Conservation (phyloP, 2,797 vertebrate genomes). For the Oryzias sinensis region DNA sequence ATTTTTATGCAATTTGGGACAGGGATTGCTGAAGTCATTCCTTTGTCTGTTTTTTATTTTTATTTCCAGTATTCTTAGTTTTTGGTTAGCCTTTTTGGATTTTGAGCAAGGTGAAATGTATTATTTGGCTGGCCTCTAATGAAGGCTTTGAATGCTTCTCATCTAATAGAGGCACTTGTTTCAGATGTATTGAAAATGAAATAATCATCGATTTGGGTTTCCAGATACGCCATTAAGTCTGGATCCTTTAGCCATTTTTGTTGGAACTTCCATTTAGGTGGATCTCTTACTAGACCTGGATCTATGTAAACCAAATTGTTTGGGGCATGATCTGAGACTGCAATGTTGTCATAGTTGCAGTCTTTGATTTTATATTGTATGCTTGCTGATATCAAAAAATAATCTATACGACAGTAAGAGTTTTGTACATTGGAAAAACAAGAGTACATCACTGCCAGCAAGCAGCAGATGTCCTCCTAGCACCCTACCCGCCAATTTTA, state of each 20-base stretch:
- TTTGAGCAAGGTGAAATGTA: background rate
- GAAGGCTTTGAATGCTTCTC: background rate
- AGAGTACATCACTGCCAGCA: no score
- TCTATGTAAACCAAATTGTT: no score
- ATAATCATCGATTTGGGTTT: background rate
- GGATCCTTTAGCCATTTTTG: background rate
- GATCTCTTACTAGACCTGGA: no score
- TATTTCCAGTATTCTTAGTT: background rate
- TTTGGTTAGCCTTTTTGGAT: background rate
- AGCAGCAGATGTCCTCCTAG: no score
- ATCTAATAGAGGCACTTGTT: background rate
- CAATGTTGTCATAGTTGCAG: no score
- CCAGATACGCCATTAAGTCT: background rate
- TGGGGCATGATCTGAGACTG: no score
- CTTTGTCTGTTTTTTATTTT: background rate
- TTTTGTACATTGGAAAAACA: no score
- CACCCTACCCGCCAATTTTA: no score
- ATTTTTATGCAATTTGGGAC: background rate
- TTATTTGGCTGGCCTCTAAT: background rate
- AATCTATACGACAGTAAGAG: no score
- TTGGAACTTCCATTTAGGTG: background rate
- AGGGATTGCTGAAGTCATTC: no score
- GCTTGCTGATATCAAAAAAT: no score
- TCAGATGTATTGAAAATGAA: background rate
- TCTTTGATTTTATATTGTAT: no score